These are phyloP conservation scores for Pyrrhia umbra DNA, from an alignment of 2,888 invertebrate species.

Conservation along the genomic window DNA sequence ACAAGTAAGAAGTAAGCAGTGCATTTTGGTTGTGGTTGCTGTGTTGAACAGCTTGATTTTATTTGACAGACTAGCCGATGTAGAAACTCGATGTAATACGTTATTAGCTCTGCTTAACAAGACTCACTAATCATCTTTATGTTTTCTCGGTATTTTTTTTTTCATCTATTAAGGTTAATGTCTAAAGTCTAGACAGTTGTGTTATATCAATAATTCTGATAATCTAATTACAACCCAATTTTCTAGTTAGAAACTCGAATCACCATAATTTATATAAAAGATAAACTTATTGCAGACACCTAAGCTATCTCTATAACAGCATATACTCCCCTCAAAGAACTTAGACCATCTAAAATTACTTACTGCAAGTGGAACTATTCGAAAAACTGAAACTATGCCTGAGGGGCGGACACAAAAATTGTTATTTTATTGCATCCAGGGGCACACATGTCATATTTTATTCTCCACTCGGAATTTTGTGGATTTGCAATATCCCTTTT, in stretches of 20 bases:
- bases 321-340: slow-evolving; percentile 3
- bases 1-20: slow-evolving; percentile 18
- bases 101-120: too few relatives aligned
- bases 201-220: too few relatives aligned
- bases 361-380: slow-evolving; percentile 60
- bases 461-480: slow-evolving; percentile 71
- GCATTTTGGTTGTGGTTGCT: not conserved
- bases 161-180: too few relatives aligned
- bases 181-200: too few relatives aligned
- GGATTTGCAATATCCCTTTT: slow-evolving; percentile 59
- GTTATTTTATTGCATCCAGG: slow-evolving; percentile 88
- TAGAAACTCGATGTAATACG: too few relatives aligned
- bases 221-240: not conserved
- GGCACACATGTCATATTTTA: slow-evolving; percentile 88
- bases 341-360: slow-evolving; percentile 61
- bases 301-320: not conserved
- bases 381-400: slow-evolving; percentile 81
- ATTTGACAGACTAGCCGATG: not conserved
- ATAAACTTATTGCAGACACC: not conserved
- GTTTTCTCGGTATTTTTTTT: too few relatives aligned
- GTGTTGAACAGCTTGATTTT: not conserved
- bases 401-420: slow-evolving; percentile 82
- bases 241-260: not conserved
- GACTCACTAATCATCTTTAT: too few relatives aligned
- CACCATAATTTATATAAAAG: too few relatives aligned